These are phyloP conservation scores for Deilephila porcellus DNA, from an alignment of 2,888 invertebrate species.

Conservation along the genomic window DNA sequence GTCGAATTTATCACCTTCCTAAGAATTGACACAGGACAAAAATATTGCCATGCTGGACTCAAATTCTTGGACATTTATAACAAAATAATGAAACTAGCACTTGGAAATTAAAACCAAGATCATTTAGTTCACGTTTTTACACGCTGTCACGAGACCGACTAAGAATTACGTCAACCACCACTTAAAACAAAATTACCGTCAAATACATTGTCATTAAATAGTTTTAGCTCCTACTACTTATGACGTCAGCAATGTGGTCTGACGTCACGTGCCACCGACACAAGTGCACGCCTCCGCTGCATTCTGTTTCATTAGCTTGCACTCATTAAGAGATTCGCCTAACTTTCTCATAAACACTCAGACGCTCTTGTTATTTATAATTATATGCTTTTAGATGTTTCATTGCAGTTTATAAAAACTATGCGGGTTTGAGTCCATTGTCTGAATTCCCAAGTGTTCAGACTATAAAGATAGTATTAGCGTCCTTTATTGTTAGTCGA, in stretches of 20 bases:
- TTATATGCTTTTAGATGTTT: background rate
- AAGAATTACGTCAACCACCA: background rate
- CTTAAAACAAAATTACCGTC: background rate
- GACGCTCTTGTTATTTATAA: background rate
- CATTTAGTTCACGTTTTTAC: too few species aligned
- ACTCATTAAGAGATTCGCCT: constrained; percentile 9
- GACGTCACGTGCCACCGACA: constrained; percentile 6
- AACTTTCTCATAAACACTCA: constrained; percentile 19
- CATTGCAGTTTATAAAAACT: background rate
- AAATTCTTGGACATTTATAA: too few species aligned
- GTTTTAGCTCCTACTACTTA: background rate
- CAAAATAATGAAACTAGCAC: too few species aligned
- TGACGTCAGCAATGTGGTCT: background rate
- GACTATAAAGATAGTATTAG: background rate
- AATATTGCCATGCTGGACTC: too few species aligned
- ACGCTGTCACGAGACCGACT: too few species aligned
- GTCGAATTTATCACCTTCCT: too few species aligned
- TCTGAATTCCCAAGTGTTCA: background rate
- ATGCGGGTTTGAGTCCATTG: background rate
- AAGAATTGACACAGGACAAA: too few species aligned
- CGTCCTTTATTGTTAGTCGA: too few species aligned
- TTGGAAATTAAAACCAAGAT: too few species aligned
- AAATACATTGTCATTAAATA: background rate
- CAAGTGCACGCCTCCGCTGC: background rate
- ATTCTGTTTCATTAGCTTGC: constrained; percentile 5